Percentiles rank a stretch among this genome's conserved stretches.
These are phyloP conservation scores for Pluvialis apricaria DNA, from an alignment of 2,113 vertebrate species.

Conservation along the genomic window DNA sequence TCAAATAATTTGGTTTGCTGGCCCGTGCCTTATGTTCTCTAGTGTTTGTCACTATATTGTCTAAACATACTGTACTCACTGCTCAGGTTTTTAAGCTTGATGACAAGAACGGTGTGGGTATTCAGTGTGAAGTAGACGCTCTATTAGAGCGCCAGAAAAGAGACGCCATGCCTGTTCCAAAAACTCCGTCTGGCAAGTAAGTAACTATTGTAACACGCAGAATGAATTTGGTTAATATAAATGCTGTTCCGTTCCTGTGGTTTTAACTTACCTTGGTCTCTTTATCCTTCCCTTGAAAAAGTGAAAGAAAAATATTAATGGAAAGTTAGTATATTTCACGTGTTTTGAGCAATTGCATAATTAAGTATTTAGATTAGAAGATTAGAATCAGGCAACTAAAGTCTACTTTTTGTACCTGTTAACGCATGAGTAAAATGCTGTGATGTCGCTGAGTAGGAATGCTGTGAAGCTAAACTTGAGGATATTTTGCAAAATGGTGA, in stretches of 20 bases:
- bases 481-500: background rate
- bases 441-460: fast-evolving
- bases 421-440: background rate
- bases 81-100: conserved; percentile 92
- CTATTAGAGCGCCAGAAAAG: conserved; percentile 90
- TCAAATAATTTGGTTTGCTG: background rate
- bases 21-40: background rate
- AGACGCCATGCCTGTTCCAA: conserved; percentile 78
- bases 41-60: background rate
- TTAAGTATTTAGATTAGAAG: background rate
- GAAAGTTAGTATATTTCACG: background rate
- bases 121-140: conserved; percentile 91
- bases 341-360: background rate
- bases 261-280: background rate
- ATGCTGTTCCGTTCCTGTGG: background rate
- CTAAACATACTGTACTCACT: background rate
- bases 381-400: background rate
- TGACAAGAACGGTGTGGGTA: conserved; percentile 92
- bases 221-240: background rate
- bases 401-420: background rate
- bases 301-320: background rate
- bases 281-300: background rate
- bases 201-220: background rate
- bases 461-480: background rate
- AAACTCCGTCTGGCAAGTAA: conserved; percentile 83